phyloP scores from a whole-genome alignment of 2,113 vertebrate genomes.

The Xenopus laevis region DNA sequence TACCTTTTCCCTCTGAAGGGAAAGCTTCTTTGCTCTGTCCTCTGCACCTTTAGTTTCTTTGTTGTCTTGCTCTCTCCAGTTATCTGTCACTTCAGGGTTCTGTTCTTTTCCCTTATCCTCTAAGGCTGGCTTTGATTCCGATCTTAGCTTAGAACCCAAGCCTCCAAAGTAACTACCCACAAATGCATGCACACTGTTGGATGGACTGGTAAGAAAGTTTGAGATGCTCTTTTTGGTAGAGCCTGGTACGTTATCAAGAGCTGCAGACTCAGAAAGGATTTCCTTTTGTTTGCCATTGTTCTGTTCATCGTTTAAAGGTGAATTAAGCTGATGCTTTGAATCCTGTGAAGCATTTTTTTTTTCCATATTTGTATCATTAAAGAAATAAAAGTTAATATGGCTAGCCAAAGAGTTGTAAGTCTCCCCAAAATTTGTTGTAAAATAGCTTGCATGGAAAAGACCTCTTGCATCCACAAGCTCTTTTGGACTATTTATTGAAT shows the following conservation, averaged over 20 bases:
- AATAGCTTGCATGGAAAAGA: constrained; percentile 77
- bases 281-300: constrained; percentile 40
- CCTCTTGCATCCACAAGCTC: constrained; percentile 55
- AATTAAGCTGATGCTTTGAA: constrained; percentile 12
- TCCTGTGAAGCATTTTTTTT: background rate
- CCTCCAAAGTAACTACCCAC: constrained; percentile 87
- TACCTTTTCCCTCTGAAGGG: constrained; percentile 89
- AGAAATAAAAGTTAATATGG: constrained; percentile 90
- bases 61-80: constrained; percentile 59
- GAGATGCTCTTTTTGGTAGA: constrained; percentile 79
- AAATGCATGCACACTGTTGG: constrained; percentile 86
- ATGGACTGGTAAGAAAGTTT: constrained; percentile 81
- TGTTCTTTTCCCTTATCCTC: constrained; percentile 58
- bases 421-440: constrained; percentile 82
- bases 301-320: constrained; percentile 28
- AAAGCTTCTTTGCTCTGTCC: constrained; percentile 77
- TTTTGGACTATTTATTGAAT: constrained; percentile 41
- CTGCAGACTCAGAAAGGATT: constrained; percentile 36
- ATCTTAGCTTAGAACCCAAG: constrained; percentile 80
- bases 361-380: constrained; percentile 58
- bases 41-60: constrained; percentile 70
- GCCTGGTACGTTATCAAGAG: constrained; percentile 47
- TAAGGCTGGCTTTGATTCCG: constrained; percentile 64
- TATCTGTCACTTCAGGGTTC: constrained; percentile 52
- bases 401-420: constrained; percentile 82